Percentiles rank a stretch among this genome's conserved stretches.
These are phyloP conservation scores for Apus apus DNA, from an alignment of 2,113 vertebrate genomes.

Conservation along the genomic window DNA sequence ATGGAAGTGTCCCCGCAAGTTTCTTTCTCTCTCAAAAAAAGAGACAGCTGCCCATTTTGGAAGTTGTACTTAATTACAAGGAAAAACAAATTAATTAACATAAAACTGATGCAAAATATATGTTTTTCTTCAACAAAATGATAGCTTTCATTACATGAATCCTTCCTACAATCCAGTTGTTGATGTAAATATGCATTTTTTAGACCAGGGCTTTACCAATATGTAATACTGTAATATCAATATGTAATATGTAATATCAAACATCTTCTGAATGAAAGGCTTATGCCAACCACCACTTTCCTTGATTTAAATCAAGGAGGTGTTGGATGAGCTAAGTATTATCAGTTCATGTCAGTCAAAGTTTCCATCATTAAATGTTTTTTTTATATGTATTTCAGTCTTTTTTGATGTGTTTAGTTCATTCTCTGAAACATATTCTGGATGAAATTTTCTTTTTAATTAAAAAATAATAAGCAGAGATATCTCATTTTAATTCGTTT, in stretches of 20 bases:
- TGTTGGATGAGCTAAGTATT: not conserved
- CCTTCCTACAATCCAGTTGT: not conserved
- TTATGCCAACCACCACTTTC: not conserved
- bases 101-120: not conserved
- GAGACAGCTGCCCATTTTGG: not conserved
- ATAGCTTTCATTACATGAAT: not conserved
- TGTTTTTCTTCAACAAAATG: not conserved
- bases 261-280: not conserved
- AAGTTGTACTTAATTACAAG: not conserved
- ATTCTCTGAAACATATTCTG: not conserved
- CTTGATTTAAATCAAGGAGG: not conserved
- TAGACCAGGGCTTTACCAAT: not conserved
- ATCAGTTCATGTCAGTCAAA: not conserved
- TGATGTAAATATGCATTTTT: not conserved
- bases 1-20: not conserved
- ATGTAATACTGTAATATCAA: too few species aligned
- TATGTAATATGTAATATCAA: not conserved
- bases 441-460: not conserved
- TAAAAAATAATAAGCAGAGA: not conserved
- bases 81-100: not conserved
- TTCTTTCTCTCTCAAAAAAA: not conserved
- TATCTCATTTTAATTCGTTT: not conserved
- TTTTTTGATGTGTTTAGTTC: not conserved
- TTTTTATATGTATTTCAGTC: not conserved
- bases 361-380: not conserved